Base-by-base conservation (phyloP, 2,797 vertebrate genomes). In the Coilia nasus region DNA sequence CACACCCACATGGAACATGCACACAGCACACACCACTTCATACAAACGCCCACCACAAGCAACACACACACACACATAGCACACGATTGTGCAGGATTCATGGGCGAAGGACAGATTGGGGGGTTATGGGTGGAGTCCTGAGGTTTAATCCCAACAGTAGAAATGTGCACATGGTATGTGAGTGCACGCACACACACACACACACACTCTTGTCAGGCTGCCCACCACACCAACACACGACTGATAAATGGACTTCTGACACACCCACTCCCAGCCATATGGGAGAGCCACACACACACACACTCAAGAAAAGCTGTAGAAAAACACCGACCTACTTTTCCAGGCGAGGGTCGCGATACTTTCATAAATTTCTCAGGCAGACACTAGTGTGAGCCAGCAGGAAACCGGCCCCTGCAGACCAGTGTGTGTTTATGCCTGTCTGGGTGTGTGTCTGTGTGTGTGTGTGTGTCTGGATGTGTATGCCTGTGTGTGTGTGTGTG, bases 381-480 rank as follows among this genome's bases (percentile, higher is more conserved):
- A 71, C 64, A 71, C 64, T 71, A 71, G 25, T 31, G 28, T 35
- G 12, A 75, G 67, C 67, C 67, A 35, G 67, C 67, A 75, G 67
- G 67, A 75, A 35, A 75, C 67, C 67, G 35, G 67, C 67, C 25
- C 28, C 67, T 75, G 28, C 67, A 28, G 23, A 67, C 14, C 15
- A 17, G 67, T 19, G 17, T 19, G 31, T 35, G 28, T 75, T 6
- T 71, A n/a, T 71, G 64, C 23, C 11, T 14, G 62, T 67, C 23
- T 67, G 62, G 23, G 23, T 3, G 62, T 67, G 62, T 67, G 62
- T 67, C 9, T 28, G 25, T 67, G 57, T 19, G 57, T 59, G 57
- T 59, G 17, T 59, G 57, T 59, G 57, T 19, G 57, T 19, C 2
- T 59, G 57, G 21, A 2, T 59, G 57, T 59, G 57, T 3, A 11